Base-by-base conservation (phyloP, 2,797 vertebrate genomes). In the Enteromius treurensis region DNA sequence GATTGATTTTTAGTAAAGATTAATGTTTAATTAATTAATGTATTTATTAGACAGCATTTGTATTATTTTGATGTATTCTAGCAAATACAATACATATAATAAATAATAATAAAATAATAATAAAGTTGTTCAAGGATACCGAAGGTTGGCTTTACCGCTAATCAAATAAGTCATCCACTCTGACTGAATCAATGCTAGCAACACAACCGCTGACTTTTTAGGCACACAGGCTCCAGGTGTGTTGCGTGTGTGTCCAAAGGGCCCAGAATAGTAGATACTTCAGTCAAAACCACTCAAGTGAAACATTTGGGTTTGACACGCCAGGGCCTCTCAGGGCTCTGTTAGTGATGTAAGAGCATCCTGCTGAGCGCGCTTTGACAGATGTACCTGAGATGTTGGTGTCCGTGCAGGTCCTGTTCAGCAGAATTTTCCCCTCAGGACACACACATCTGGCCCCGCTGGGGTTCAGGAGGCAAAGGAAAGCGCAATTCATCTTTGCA, bases 401-500 rank as follows among this genome's bases (percentile, higher is more conserved):
- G 86, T 97, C 95, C 55, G 86, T 89, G 87, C 96, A 97, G 17
- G 95, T 95, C 81, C 95, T 95, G 87, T 97, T 96, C 86, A 95
- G 85, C 87, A 96, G 86, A 2, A 93, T 89, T 86, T 95, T 96
- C 85, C 96, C 96, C 90, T 97, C 96, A 60, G 95, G 95, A 91
- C 96, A 97, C 53, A 93, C 90, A 89, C 96, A 97, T 0, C 94
- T 93, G 58, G 95, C 95, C 32, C 96, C 95, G 79, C 89, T 93
- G 81, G 96, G 96, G 87, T 95, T 96, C 47, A 97, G 92, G 62
- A 97, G 91, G 88, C 96, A 97, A 87, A 97, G 94, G 86, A 96
- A 97, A 55, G 96, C 95, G 85, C 96, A 97, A 0, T 86, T 91
- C 89, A 94, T 91, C 78, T 91, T 92, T 87, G 92, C 88, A 84